These are phyloP conservation scores for Atethmia centrago DNA, from an alignment of 2,888 invertebrate genomes.

Conservation along the genomic window DNA sequence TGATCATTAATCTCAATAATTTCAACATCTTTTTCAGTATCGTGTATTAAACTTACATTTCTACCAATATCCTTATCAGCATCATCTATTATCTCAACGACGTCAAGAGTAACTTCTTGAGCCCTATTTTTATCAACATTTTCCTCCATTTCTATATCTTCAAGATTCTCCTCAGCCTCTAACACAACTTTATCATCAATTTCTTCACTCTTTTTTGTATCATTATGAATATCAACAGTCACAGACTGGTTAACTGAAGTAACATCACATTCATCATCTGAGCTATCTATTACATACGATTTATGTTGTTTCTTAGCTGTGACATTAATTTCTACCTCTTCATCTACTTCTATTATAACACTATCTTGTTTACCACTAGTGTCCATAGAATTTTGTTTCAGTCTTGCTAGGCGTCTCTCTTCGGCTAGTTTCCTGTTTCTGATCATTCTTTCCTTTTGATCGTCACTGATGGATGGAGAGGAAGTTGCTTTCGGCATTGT, in stretches of 20 bases:
- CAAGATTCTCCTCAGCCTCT: background rate
- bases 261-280: conserved; percentile 71
- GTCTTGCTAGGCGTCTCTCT: conserved; percentile 91
- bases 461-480: conserved; percentile 90
- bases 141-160: conserved; percentile 34
- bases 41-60: background rate
- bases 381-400: conserved; percentile 73
- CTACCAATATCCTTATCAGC: conserved; percentile 2
- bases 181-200: conserved; percentile 3
- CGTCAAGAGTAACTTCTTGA: conserved; percentile 32
- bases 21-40: conserved; percentile 16
- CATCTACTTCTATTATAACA: conserved; percentile 50
- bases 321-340: conserved; percentile 39
- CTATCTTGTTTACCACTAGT: conserved; percentile 15
- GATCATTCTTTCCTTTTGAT: conserved; percentile 92
- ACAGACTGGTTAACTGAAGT: conserved; percentile 66
- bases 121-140: background rate
- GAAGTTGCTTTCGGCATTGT: conserved; percentile 83
- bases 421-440: conserved; percentile 92
- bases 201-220: conserved; percentile 23
- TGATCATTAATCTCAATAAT: conserved; percentile 40
- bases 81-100: conserved; percentile 33
- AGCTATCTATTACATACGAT: conserved; percentile 59
- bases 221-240: conserved; percentile 70
- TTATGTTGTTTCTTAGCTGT: conserved; percentile 41